These are phyloP conservation scores for Nanorana parkeri DNA, from an alignment of 2,113 vertebrate species.

Conservation along the genomic window DNA sequence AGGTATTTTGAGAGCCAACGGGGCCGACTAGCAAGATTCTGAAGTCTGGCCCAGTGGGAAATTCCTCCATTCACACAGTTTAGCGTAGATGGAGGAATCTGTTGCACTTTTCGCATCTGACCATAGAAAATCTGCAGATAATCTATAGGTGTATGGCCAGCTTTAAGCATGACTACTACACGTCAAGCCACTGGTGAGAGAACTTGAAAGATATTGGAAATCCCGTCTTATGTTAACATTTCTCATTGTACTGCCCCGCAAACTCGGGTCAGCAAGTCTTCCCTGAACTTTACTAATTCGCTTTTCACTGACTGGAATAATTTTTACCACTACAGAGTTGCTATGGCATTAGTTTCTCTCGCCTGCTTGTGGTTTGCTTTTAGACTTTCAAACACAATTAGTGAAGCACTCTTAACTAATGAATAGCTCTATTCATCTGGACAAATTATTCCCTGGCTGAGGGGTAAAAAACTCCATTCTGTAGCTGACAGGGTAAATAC, in stretches of 20 bases:
- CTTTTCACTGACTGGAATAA: constrained; percentile 15
- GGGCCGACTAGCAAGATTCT: no score
- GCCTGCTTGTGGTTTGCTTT: constrained; percentile 70
- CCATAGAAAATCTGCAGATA: no score
- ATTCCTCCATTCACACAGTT: no score
- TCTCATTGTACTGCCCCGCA: background rate
- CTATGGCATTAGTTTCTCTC: constrained; percentile 65
- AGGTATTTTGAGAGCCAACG: no score
- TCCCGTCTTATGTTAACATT: background rate
- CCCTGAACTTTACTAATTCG: constrained; percentile 7
- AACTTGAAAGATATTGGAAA: no score
- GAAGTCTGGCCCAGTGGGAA: no score
- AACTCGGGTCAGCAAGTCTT: constrained; percentile 10
- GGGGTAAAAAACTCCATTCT: constrained; percentile 61
- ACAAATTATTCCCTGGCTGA: constrained; percentile 74
- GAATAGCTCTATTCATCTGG: constrained; percentile 77
- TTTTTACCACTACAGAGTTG: constrained; percentile 61
- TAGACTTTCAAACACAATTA: constrained; percentile 75
- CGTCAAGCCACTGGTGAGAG: no score
- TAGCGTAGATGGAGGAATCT: no score
- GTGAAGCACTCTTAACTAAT: constrained; percentile 70
- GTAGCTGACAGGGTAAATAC: constrained; percentile 61
- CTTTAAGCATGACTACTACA: no score
- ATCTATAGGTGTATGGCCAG: no score
- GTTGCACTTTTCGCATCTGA: no score